Conservation (phyloP, 2,888 invertebrate genomes). For the Tortrix viridana region DNA sequence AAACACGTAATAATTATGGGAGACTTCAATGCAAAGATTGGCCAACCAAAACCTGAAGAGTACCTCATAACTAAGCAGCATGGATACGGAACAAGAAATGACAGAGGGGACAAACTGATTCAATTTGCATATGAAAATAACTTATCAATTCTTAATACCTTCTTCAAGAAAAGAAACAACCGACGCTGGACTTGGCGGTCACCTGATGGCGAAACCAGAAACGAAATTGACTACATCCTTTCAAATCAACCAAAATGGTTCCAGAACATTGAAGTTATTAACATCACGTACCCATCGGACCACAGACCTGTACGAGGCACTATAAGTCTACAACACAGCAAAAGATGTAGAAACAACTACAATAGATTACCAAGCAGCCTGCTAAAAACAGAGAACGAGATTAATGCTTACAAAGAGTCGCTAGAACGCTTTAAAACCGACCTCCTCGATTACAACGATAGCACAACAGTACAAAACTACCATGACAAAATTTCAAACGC, state of each 20-base stretch:
- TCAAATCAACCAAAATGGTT: background rate
- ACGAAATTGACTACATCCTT: too few relatives aligned
- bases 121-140: too few relatives aligned
- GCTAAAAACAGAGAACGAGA: background rate
- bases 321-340: background rate
- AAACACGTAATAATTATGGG: too few relatives aligned
- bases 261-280: background rate
- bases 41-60: background rate
- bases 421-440: background rate
- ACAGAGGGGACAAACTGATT: too few relatives aligned
- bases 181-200: too few relatives aligned
- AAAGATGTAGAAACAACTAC: background rate
- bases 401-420: background rate
- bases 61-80: background rate
- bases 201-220: too few relatives aligned
- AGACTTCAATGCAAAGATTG: background rate
- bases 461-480: conserved; percentile 3
- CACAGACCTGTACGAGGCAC: background rate
- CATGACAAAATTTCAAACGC: background rate
- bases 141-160: too few relatives aligned
- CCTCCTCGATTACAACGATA: background rate
- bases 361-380: background rate
- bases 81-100: too few relatives aligned
- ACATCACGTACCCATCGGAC: conserved; percentile 1
- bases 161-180: too few relatives aligned